Conservation (phyloP, 2,113 vertebrate genomes). For the Rhegmatorhina hoffmannsi region DNA sequence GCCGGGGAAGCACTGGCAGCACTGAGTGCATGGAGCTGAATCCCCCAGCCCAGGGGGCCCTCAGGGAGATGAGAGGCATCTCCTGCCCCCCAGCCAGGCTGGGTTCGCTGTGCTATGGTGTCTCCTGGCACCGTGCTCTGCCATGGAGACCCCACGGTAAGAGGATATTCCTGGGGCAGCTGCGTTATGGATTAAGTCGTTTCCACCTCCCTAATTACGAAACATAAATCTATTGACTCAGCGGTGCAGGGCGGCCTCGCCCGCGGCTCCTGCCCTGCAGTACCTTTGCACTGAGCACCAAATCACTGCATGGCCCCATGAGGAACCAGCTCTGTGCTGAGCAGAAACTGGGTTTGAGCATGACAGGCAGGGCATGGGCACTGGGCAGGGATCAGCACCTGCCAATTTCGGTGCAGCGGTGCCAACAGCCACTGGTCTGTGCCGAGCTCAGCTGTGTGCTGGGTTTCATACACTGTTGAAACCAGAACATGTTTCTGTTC, state of each 20-base stretch:
- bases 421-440: neutral
- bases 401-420: slow-evolving; percentile 15
- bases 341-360: neutral
- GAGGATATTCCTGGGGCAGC: slow-evolving; percentile 27
- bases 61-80: fast-evolving
- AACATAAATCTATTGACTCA: slow-evolving; percentile 8
- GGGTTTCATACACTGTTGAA: neutral
- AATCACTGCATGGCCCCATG: neutral
- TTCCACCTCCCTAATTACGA: slow-evolving; percentile 39
- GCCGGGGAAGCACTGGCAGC: neutral
- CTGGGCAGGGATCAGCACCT: neutral
- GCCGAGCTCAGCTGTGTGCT: neutral
- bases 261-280: neutral
- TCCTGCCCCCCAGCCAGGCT: fast-evolving
- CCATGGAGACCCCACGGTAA: neutral
- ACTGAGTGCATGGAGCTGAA: fast-evolving
- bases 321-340: neutral
- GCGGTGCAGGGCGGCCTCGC: neutral
- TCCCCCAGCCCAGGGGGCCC: no score
- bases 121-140: neutral
- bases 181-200: neutral
- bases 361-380: neutral
- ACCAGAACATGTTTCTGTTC: slow-evolving; percentile 47
- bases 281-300: neutral
- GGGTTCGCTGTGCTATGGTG: fast-evolving